These are phyloP conservation scores for Thamnophis sirtalis DNA, from an alignment of 2,113 vertebrate genomes.

Conservation along the genomic window DNA sequence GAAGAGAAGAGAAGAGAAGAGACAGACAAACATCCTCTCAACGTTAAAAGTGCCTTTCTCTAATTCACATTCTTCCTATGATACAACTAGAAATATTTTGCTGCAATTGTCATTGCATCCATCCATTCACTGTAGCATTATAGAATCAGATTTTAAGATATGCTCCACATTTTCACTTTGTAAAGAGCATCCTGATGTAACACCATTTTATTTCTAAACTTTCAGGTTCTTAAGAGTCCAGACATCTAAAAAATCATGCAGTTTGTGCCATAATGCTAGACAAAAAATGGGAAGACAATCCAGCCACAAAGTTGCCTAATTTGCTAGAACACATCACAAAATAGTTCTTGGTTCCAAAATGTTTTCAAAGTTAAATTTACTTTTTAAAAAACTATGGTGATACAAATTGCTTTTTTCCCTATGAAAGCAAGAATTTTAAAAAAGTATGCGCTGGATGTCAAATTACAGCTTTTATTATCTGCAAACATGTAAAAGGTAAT, in stretches of 20 bases:
- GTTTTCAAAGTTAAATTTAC: neutral
- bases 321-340: neutral
- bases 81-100: neutral
- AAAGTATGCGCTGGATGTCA: neutral
- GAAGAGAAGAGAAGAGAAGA: slow-evolving; percentile 28
- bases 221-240: neutral
- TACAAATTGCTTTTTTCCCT: neutral
- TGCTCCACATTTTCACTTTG: neutral
- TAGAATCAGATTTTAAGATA: neutral
- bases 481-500: neutral
- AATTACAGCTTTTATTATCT: neutral
- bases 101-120: neutral
- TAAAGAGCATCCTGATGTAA: neutral
- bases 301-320: neutral
- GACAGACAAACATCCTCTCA: neutral
- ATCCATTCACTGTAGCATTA: neutral
- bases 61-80: neutral
- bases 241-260: neutral
- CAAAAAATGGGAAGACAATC: neutral
- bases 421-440: neutral
- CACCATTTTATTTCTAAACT: neutral
- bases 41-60: neutral
- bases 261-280: neutral
- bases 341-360: neutral
- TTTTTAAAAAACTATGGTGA: neutral